A percentile compares a stretch with the other conserved stretches of the same genome.
Evolutionary conservation across 2,113 vertebrate species (phyloP).

Genomic region (Brachyhypopomus gauderio): DNA sequence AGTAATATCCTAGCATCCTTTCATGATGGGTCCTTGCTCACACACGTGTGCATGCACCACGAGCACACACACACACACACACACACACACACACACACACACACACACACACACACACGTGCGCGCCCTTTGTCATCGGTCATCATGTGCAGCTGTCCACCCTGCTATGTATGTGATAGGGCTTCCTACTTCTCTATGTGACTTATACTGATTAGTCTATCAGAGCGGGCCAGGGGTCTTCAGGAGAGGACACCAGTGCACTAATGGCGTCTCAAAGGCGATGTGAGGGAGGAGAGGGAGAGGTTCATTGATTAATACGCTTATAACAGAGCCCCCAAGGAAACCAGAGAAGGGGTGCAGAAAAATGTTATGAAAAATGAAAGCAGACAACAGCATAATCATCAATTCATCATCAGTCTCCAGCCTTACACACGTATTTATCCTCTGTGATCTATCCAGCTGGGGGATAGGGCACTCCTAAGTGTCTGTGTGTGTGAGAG

Average conservation of each 20-base stretch:
- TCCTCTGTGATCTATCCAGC: slow-evolving; percentile 29
- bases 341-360: not conserved
- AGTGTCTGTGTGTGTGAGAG: not conserved
- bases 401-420: slow-evolving; percentile 41
- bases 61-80: not conserved
- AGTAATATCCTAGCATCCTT: not conserved
- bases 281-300: slow-evolving; percentile 6
- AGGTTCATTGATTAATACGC: slow-evolving; percentile 47
- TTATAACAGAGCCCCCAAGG: slow-evolving; percentile 30
- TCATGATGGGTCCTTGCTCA: not conserved
- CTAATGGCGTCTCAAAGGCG: slow-evolving; percentile 49
- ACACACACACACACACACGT: not conserved
- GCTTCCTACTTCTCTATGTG: slow-evolving; percentile 7
- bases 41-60: not conserved
- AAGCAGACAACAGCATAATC: slow-evolving; percentile 41
- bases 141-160: slow-evolving; percentile 31
- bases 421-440: slow-evolving; percentile 31
- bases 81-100: not conserved
- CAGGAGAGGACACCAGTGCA: slow-evolving; percentile 13
- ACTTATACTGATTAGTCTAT: slow-evolving; percentile 43
- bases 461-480: slow-evolving; percentile 10
- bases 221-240: slow-evolving; percentile 37
- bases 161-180: slow-evolving; percentile 17
- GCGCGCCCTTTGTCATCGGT: slow-evolving; percentile 12
- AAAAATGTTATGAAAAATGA: slow-evolving; percentile 43